Percentiles rank a stretch among this genome's conserved stretches.
phyloP scores from a whole-genome alignment of 2,797 vertebrate species.

The Oreochromis grahami region DNA sequence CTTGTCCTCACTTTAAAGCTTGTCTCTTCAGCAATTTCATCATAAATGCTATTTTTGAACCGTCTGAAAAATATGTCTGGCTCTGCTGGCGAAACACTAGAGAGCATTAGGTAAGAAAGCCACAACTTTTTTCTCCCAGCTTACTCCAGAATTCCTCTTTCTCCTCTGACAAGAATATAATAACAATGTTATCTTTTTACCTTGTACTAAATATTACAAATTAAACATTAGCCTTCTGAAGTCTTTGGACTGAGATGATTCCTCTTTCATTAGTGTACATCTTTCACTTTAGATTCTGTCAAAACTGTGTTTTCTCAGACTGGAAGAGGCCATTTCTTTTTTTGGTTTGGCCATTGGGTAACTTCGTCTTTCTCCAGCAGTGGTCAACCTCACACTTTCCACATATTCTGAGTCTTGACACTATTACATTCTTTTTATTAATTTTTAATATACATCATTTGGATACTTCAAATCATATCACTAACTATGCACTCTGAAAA shows the following conservation, averaged over 20 bases:
- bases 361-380: not conserved
- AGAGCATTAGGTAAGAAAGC: not conserved
- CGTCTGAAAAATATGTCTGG: not conserved
- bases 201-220: not conserved
- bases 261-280: not conserved
- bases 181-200: not conserved
- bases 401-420: not conserved
- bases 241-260: not conserved
- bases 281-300: not conserved
- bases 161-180: not conserved
- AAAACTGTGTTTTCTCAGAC: not conserved
- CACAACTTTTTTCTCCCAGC: not conserved
- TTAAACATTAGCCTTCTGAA: not conserved
- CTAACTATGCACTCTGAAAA: not conserved
- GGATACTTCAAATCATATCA: not conserved
- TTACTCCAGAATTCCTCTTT: not conserved
- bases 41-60: not conserved
- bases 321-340: not conserved
- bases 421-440: not conserved
- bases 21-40: not conserved
- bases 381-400: not conserved
- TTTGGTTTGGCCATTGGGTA: not conserved
- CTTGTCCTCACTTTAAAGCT: not conserved
- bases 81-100: not conserved
- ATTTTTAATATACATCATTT: not conserved